Base-by-base conservation (phyloP, 2,888 invertebrate genomes). In the Arctia plantaginis region DNA sequence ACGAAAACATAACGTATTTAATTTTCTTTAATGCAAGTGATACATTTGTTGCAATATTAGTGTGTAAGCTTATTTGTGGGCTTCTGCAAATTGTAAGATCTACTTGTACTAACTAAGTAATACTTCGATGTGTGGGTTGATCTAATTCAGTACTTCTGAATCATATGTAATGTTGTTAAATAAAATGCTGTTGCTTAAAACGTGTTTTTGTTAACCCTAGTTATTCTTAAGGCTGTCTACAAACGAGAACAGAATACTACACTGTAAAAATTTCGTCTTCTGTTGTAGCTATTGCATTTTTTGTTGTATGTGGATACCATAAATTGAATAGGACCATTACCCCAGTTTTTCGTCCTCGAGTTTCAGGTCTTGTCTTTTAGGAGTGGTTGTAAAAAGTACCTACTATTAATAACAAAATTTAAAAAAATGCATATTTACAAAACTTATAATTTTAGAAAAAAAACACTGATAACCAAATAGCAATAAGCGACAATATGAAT, bases 21-120 rank as follows among this genome's bases (percentile, higher is more conserved):
- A 85, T 80, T 78, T 79, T 85, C 82, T 88, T 90, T 86, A 88
- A 89, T 92, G 93, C 93, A 93, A 93, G 95, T 95, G 95, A 95
- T 95, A 95, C 86, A 88, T 89, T 89, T 91, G 94, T 95, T 95
- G 95, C 95, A 95, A 95, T 95, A 95, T 91, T 95, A 95, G 94
- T 85, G 83, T 82, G 71, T 94, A 95, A 93, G 91, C 89, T 90
- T 87, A 84, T 81, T 85, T 82, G 86, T 87, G 86, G 88, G 89
- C 88, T 89, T 89, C 87, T 88, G 89, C 90, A 86, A 85, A 84
- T 84, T 88, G 86, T 90, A 88, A 82, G 89, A 87, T 83, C 86
- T 89, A 86, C 84, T 80, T 81, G 72, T 83, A 78, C 76, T 77
- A 78, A 78, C 80, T 80, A 85, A 82, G 79, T 82, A 79, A 80